Conservation (phyloP, 2,888 invertebrate species). For the Drosophila flavopinicola region DNA sequence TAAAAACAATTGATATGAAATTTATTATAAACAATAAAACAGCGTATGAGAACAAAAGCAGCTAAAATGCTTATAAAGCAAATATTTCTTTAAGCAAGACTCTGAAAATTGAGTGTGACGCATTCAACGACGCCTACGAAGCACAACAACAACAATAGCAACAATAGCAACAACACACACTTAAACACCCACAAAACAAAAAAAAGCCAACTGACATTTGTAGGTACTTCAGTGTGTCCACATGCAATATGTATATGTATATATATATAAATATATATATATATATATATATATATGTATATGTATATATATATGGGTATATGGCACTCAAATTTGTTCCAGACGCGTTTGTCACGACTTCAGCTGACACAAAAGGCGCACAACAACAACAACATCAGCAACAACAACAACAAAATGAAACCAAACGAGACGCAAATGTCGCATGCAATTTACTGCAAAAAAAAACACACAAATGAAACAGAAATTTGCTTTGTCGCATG, state of each 20-base stretch:
- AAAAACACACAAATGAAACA: conserved; percentile 14
- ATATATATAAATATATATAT: conserved; percentile 10
- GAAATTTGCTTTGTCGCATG: conserved; percentile 57
- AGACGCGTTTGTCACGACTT: conserved; percentile 72
- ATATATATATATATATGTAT: conserved; percentile 9
- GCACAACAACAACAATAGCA: conserved; percentile 3
- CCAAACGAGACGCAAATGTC: conserved; percentile 54
- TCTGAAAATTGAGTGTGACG: conserved; percentile 30
- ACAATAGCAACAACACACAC: conserved; percentile 27
- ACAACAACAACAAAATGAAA: conserved; percentile 3
- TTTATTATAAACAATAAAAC: conserved; percentile 36
- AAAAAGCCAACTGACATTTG: conserved; percentile 10
- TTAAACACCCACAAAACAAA: conserved; percentile 26
- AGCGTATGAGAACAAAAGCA: neutral
- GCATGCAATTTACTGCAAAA: conserved; percentile 72
- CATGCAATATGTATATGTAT: conserved; percentile 18
- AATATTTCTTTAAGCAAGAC: conserved; percentile 37
- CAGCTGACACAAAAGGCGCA: conserved; percentile 56
- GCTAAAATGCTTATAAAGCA: conserved; percentile 35
- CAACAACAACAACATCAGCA: conserved; percentile 7
- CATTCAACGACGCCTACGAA: conserved; percentile 40
- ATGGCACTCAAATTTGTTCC: conserved; percentile 51
- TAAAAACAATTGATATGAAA: conserved; percentile 59
- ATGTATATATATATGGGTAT: conserved; percentile 26
- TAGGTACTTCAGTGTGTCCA: conserved; percentile 6